Evolutionary conservation across 2,113 vertebrate species (phyloP), one percentile per base, ranked within the genome.

Genomic region (Athene noctua): DNA sequence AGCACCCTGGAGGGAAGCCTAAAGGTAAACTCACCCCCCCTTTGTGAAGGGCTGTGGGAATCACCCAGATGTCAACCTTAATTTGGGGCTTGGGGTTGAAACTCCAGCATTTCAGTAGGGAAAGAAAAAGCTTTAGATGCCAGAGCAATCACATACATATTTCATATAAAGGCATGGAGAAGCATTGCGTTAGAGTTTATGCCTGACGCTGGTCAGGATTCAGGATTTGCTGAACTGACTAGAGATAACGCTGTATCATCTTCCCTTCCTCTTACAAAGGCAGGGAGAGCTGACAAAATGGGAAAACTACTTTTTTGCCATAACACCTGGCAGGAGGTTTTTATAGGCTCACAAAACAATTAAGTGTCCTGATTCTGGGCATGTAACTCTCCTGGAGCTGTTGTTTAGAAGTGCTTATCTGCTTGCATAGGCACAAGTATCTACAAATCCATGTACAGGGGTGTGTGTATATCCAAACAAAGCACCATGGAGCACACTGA

Each of bases 391-490:
- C 86, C 46, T 67, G 88, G 75, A 91, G 63, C 54, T 17, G 80
- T 94, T 92, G 75, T 91, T 94, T 74, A 66, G 68, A 89, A 86
- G 68, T 81, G 68, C 57, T 91, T 96, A 86, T 96, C 86, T 92
- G 83, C 55, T 88, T 97, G 86, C 91, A 80, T 89, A 81, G 77
- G 59, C 83, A 80, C 75, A 94, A 88, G 32, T 54, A 80, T 80
- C 63, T 82, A 88, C 68, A 95, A 94, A 95, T 78, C 68, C 72
- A 21, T 16, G 59, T 94, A 63, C 63, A 86, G 83, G 67, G 19
- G 49, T 62, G 66, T 58, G 32, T 85, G 25, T 63, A n/a, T 27
- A 51, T 32, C 82, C 73, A 86, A 90, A 88, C 46, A 74, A 66
- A 93, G 54, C 40, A 54, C 63, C 22, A 13, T 6, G 8, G 86